Evolutionary conservation across 2,797 vertebrate species (phyloP), one percentile per base, ranked within the genome.

Genomic region (Pipistrellus kuhlii): DNA sequence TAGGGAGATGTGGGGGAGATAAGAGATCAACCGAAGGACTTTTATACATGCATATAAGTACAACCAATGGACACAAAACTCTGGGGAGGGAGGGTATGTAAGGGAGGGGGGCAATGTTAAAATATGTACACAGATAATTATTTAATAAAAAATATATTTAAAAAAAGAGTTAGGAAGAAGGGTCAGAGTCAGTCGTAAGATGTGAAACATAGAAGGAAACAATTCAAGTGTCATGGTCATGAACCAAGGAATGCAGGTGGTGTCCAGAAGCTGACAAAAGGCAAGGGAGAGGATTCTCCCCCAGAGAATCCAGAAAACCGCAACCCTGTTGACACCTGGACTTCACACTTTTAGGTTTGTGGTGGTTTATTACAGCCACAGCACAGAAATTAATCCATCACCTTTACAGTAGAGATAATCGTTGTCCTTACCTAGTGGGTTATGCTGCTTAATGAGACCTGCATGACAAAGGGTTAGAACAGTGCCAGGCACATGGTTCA

Each of bases 341-440:
- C 25, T 68, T 32, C 15, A 32, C 25, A 68, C 44, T 38, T 51
- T 12, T 21, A 32, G 69, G 32, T 51, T 44, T 62, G 44, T 35
- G 71, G 53, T n/a, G 5, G 55, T 35, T 73, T 90, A 69, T 48
- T 23, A 68, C 10, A 59, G 23, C 18, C 57, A 35, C 13, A 25
- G 30, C 7, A 41, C 20, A 38, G 46, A 20, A 25, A 53, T 13
- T 32, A 72, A 53, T 12, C n/a, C 23, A 25, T 0, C 18, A 13
- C 69, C 77, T 87, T 87, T 9, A 41, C 23, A 44, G 27, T 5
- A 11, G n/a, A 75, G 5, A 21, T 18, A 44, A 73, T 21, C 15
- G 7, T 2, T 0, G 5, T 20, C 27, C 18, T 38, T 32, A 27
- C 3, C 3, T 20, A 18, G 1, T 44, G 35, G 14, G 14, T 2